Conservation (phyloP, 2,888 invertebrate species). For the Mesorhabditis belari region DNA sequence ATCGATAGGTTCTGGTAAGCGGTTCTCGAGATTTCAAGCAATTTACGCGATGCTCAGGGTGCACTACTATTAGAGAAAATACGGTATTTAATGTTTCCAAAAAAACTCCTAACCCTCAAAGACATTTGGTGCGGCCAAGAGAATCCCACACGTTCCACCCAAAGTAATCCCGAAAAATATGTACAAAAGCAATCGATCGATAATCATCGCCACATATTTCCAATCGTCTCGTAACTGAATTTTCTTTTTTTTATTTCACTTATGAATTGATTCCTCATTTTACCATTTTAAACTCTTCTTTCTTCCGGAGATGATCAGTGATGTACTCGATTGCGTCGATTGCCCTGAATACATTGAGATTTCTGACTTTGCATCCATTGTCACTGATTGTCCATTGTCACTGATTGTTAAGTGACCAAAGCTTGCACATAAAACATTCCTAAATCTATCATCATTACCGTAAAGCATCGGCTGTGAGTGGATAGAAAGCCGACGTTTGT, state of each 20-base stretch:
- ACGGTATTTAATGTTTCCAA: too few relatives aligned
- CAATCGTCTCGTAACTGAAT: slow-evolving; percentile 56
- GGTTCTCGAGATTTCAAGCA: slow-evolving; percentile 41
- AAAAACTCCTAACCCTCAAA: too few relatives aligned
- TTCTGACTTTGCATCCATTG: too few relatives aligned
- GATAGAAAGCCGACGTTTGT: slow-evolving; percentile 23
- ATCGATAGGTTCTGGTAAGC: slow-evolving; percentile 45
- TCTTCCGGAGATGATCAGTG: slow-evolving; percentile 41
- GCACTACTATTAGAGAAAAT: slow-evolving; percentile 2
- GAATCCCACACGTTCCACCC: slow-evolving; percentile 55
- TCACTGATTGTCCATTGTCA: too few relatives aligned
- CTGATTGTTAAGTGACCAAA: too few relatives aligned
- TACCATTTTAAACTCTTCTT: slow-evolving; percentile 46
- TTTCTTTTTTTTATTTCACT: background rate
- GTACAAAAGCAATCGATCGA: slow-evolving; percentile 57
- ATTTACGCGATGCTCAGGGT: slow-evolving; percentile 41
- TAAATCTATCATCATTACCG: slow-evolving; percentile 9
- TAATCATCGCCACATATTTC: slow-evolving; percentile 59
- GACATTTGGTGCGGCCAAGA: slow-evolving; percentile 57
- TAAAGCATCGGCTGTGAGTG: slow-evolving; percentile 21
- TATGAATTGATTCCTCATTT: background rate
- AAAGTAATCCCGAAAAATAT: slow-evolving; percentile 57
- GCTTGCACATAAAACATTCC: too few relatives aligned
- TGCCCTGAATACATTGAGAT: slow-evolving; percentile 4
- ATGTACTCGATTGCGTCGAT: slow-evolving; percentile 45